Conservation (phyloP, 2,797 vertebrate genomes). For the Thripadectes ignobilis region DNA sequence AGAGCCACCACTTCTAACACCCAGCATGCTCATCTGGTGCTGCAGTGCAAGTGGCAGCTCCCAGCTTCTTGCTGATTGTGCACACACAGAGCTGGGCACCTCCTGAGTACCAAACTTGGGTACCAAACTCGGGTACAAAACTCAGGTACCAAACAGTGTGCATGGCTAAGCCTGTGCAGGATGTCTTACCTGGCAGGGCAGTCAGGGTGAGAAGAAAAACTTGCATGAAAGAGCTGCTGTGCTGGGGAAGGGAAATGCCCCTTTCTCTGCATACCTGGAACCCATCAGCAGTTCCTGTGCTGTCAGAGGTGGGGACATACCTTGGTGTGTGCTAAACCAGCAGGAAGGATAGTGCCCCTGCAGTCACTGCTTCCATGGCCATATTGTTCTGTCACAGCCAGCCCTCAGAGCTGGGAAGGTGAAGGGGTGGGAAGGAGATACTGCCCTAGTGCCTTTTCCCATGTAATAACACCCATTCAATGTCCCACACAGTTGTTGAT, state of each 20-base stretch:
- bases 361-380: neutral
- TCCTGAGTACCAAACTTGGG: neutral
- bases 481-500: slow-evolving; percentile 86
- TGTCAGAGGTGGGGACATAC: rapidly evolving
- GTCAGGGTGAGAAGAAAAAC: neutral
- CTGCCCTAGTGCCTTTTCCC: neutral
- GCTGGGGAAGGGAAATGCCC: neutral
- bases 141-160: rapidly evolving
- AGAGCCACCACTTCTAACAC: neutral
- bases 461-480: neutral
- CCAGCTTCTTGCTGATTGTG: neutral
- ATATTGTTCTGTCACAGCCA: neutral
- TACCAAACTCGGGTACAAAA: neutral
- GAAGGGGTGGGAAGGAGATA: neutral
- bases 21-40: neutral
- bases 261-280: neutral
- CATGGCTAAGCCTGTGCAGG: rapidly evolving
- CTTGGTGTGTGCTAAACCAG: neutral
- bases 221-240: neutral
- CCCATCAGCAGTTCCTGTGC: neutral
- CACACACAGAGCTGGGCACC: rapidly evolving
- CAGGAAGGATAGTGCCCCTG: neutral
- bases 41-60: rapidly evolving
- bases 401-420: neutral
- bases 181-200: neutral